These are phyloP conservation scores for Habropoda laboriosa DNA, from an alignment of 1,140 invertebrate species.

Conservation along the genomic window DNA sequence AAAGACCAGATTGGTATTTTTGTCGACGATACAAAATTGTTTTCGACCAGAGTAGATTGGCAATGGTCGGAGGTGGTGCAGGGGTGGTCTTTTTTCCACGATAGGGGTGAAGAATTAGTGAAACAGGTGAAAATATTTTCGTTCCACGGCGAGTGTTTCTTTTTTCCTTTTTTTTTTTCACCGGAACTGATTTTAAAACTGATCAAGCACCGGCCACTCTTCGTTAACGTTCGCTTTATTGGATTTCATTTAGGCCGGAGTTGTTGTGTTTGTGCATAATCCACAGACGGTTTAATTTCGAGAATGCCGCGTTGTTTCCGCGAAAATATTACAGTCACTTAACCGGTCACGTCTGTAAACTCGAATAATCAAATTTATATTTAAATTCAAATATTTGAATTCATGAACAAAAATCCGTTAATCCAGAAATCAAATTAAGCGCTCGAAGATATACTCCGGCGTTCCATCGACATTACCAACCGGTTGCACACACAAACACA, in stretches of 20 bases:
- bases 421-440: neutral
- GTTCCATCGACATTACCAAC: no score
- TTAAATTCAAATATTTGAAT: neutral
- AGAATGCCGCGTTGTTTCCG: neutral
- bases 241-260: constrained; percentile 1
- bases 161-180: neutral
- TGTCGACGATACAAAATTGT: no score
- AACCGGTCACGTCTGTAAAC: neutral
- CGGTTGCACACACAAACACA: no score
- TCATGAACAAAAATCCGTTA: neutral
- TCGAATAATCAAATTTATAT: neutral
- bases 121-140: neutral
- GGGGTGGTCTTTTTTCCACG: no score
- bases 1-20: no score
- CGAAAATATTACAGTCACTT: neutral
- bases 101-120: neutral
- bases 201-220: neutral
- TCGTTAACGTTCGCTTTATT: constrained; percentile 17
- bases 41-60: no score
- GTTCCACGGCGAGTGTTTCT: no score
- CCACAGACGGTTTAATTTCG: neutral
- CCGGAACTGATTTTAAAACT: neutral
- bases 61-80: no score
- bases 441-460: no score
- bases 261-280: neutral